Evolutionary conservation across 1,140 invertebrate species (phyloP).

Genomic region (Diachasma alloeum): DNA sequence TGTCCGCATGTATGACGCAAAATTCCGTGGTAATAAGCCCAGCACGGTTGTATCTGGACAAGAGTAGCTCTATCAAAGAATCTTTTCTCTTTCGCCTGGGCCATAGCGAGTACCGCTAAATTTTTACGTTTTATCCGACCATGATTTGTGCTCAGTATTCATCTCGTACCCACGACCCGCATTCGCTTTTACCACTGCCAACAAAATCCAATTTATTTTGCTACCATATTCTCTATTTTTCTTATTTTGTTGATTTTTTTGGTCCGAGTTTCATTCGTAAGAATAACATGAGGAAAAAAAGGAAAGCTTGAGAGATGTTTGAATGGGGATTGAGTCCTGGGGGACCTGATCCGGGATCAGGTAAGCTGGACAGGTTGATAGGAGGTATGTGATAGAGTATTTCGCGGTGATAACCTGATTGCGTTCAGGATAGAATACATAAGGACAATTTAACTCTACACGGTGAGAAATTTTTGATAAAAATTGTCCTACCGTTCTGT

Average conservation of each 20-base stretch:
- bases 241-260: not conserved
- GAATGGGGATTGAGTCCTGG: too few species aligned
- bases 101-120: not conserved
- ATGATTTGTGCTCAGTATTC: not conserved
- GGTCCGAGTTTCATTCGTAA: not conserved
- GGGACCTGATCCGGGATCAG: too few species aligned
- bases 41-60: not conserved
- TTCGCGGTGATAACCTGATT: too few species aligned
- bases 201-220: not conserved
- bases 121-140: not conserved
- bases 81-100: constrained; percentile 3
- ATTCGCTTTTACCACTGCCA: not conserved
- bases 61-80: constrained; percentile 11
- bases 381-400: too few species aligned
- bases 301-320: not conserved
- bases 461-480: too few species aligned
- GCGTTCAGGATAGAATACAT: too few species aligned
- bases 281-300: not conserved
- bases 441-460: too few species aligned
- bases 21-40: constrained; percentile 43
- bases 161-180: not conserved
- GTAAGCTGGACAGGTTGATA: too few species aligned
- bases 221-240: not conserved
- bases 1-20: constrained; percentile 36
- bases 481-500: too few species aligned